Base-by-base conservation (phyloP, 2,888 invertebrate species). In the Leptopilina syphax region DNA sequence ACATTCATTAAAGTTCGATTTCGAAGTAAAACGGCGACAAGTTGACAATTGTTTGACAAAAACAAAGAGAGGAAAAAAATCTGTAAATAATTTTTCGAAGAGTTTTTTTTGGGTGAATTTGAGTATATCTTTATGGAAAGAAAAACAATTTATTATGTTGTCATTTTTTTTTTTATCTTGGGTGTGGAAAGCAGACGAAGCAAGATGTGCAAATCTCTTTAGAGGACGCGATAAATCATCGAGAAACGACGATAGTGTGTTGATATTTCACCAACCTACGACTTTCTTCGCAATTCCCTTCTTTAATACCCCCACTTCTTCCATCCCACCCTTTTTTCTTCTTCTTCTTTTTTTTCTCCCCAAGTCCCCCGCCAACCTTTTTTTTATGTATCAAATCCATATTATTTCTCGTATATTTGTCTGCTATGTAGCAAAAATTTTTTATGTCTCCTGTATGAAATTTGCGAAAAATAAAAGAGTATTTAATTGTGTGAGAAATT, bases 281-380 rank as follows among this genome's bases (percentile, higher is more conserved):
- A 73, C 73, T 73, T 73, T 73, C 73, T 73, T 73, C n/a, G 34
- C n/a, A 73, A 73, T 73, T 73, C 73, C 27, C 73, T 57, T 73
- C n/a, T 73, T 50, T 34, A 5, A 34, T 34, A 9, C 73, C 34
- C 27, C 54, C 34, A 12, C 24, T 27, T 9, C 27, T 9, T 13
- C 34, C 54, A 12, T 24, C 63, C 24, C 63, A 63, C 63, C 18
- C 18, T 24, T 63, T 73, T 73, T 54, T 13, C 27, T 57, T 54
- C n/a, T 54, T 27, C 1, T 2, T 34, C 34, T 9, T 57, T 24
- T 34, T 57, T 34, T 13, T 57, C 2, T 34, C n/a, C 57, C 34
- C 34, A 34, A 13, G n/a, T 34, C n/a, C n/a, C 34, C n/a, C 12
- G 13, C n/a, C 34, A 73, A 9, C 24, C n/a, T 57, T 60, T 63